Percentiles rank a stretch among this genome's conserved stretches.
Conservation (phyloP, 1,140 invertebrate genomes). For the Habropoda laboriosa region DNA sequence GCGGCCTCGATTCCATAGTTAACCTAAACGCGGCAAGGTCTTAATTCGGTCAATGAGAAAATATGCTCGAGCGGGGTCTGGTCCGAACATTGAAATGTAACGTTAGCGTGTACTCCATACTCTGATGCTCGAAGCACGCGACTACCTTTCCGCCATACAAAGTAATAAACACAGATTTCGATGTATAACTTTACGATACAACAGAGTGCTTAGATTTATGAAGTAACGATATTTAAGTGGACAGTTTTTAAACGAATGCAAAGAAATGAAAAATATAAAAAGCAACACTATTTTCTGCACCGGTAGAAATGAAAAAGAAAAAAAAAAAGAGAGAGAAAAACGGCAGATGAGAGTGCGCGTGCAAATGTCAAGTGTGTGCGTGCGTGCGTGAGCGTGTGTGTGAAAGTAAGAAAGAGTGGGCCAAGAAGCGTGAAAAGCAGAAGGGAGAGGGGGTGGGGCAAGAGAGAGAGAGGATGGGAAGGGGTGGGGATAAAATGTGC, state of each 20-base stretch:
- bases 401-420: neutral
- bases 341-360: neutral
- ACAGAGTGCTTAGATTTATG: slow-evolving; percentile 61
- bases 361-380: neutral
- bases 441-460: slow-evolving; percentile 5
- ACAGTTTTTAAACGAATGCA: slow-evolving; percentile 48
- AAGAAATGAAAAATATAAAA: slow-evolving; percentile 41
- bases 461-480: slow-evolving; percentile 26
- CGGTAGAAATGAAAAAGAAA: slow-evolving; percentile 57
- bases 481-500: neutral
- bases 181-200: slow-evolving; percentile 69
- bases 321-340: too few species aligned
- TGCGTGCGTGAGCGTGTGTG: neutral
- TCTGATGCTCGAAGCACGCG: slow-evolving; percentile 8
- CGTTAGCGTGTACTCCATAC: neutral
- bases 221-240: slow-evolving; percentile 49
- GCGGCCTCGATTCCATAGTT: neutral
- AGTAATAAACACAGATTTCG: slow-evolving; percentile 47
- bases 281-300: slow-evolving; percentile 76
- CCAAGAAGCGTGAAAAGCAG: neutral
- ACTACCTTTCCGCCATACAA: slow-evolving; percentile 29
- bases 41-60: too few species aligned
- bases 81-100: too few species aligned
- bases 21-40: too few species aligned
- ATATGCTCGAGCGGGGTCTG: too few species aligned